Evolutionary conservation across 1,140 invertebrate species (phyloP).

Genomic region (Araneus ventricosus): DNA sequence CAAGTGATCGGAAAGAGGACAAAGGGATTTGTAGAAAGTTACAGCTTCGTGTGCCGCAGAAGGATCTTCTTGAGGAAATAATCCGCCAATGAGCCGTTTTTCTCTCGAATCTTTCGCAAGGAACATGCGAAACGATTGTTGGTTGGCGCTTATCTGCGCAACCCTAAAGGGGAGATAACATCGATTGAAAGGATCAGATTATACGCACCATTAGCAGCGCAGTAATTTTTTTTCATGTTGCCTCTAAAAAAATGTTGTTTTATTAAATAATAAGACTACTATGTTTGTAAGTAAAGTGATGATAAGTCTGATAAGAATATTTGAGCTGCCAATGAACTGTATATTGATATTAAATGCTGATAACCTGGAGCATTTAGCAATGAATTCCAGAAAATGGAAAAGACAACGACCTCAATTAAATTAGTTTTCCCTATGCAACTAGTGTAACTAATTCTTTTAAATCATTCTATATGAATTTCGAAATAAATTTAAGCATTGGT

Average conservation of each 20-base stretch:
- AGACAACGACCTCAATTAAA: too few species aligned
- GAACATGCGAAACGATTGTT: background rate
- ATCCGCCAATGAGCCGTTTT: background rate
- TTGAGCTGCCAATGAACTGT: too few species aligned
- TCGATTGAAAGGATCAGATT: background rate
- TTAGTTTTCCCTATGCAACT: too few species aligned
- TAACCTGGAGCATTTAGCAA: too few species aligned
- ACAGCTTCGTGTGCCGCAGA: background rate
- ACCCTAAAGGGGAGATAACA: background rate
- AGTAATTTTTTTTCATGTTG: background rate
- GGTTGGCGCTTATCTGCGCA: background rate
- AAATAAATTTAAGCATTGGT: too few species aligned
- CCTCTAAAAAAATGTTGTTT: background rate
- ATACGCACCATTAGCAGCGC: background rate
- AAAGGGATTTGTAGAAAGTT: background rate
- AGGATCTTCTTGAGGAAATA: background rate
- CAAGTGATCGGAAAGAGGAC: background rate
- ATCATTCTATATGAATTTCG: too few species aligned
- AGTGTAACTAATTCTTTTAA: too few species aligned
- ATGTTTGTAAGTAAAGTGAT: too few species aligned
- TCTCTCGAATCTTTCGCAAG: background rate
- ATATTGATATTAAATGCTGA: too few species aligned
- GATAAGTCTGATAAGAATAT: too few species aligned
- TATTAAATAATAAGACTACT: too few species aligned
- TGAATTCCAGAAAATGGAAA: too few species aligned